Evolutionary conservation across 2,888 invertebrate species (phyloP), one percentile per base, ranked within the genome.

Genomic region (Thumatha senex): DNA sequence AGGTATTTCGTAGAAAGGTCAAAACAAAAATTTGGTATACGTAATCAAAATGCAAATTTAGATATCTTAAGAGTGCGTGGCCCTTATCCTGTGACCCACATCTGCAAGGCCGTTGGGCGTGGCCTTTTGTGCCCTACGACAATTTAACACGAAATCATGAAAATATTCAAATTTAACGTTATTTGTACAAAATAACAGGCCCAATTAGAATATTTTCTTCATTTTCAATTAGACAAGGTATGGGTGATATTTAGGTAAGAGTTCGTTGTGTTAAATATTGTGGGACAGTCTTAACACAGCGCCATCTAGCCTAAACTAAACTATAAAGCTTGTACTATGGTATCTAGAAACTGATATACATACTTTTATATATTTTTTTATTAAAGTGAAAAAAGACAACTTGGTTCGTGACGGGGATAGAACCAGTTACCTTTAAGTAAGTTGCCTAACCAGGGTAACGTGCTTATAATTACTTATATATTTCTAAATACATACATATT

Each of bases 1-100:
- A 86, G 72, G 51, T 63, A 67, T 48, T 35, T 83, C 82, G 82
- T 81, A 79, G 73, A 76, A 72, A 70, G 60, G 41, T 46, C 57
- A 72, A 80, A 78, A 80, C 72, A 75, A 76, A 24, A 74, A 67
- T 18, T 65, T 65, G 49, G 73, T 78, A 69, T 68, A 57, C 74
- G 80, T 83, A 88, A 88, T 90, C 82, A 84, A 87, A 86, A 90
- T 91, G 90, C 84, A 89, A 90, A 91, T 89, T 76, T 62, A 33
- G 49, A 61, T 11, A 61, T 70, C 61, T 71, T 14, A n/a, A 67
- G 58, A 68, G 76, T 80, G 80, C 80, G 82, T 82, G 80, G 74
- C 45, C 60, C 80, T 89, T 89, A 89, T 90, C 90, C 89, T 72
- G 58, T 80, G 89, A 80, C 90, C 91, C 79, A 91, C 85, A 89